Evolutionary conservation across 2,113 vertebrate genomes (phyloP), one percentile per base, ranked within the genome.

Genomic region (Dicrurus megarhynchus): DNA sequence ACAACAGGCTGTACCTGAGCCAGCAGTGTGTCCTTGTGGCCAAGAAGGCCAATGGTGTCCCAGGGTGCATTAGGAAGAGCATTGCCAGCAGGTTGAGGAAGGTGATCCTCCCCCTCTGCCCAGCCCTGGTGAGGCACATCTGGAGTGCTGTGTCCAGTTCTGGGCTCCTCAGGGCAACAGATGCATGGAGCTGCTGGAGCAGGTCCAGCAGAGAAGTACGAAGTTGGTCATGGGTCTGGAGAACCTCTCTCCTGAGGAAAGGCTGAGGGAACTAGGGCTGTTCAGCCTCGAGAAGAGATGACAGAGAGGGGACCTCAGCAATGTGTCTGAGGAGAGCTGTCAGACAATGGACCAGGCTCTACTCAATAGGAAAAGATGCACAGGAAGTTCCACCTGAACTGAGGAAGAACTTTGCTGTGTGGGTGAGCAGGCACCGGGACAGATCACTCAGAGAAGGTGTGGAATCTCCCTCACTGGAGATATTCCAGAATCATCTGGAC

Each of bases 201-300:
- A 0, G 37, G 7, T 16, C 52, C 23, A 20, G 52, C 0, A 1
- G 37, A 37, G 22, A 2, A 27, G 4, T 5, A 1, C 3, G 0
- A 13, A 73, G 32, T 0, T 44, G 67, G 0, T 42, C 3, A 35
- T 3, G 44, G 16, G 8, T 1, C 12, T 33, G 37, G 27, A 67
- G 52, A 3, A 21, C 2, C 33, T n/a, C 26, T 27, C 12, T 23
- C 3, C 2, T 7, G 37, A 57, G 60, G 23, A 52, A 52, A 67
- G 68, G 15, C 44, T 74, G 68, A 24, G 23, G 37, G 19, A 65
- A 10, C 27, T 37, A 52, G 12, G 44, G 3, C 44, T 44, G 37
- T 19, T 44, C 23, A 28, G 15, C 50, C 67, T 10, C 0, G 0
- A 50, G 49, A 16, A 56, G 37, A 37, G 16, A 33, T 1, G 11